Evolutionary conservation across 2,888 invertebrate species (phyloP).

Genomic region (Lumbricus terrestris): DNA sequence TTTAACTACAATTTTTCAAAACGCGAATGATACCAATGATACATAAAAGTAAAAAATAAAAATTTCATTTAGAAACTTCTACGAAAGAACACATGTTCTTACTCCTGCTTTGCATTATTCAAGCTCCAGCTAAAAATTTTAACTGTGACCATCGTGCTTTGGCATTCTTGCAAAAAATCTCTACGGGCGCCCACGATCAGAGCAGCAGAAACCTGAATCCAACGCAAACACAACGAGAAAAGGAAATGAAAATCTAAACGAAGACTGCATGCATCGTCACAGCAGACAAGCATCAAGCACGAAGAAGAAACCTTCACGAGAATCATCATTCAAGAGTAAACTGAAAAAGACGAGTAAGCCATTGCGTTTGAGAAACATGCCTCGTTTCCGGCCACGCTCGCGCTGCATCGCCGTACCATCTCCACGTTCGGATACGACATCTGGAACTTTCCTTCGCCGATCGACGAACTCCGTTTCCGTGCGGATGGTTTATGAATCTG

Average conservation of each 20-base stretch:
- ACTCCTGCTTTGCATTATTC: no score
- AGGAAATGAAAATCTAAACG: neutral
- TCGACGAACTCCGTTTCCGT: constrained; percentile 9
- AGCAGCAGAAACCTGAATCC: neutral
- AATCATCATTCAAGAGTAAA: neutral
- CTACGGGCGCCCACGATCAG: no score
- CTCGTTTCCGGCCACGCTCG: neutral
- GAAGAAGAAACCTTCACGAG: no score
- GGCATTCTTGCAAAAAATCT: no score
- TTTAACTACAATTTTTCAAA: no score
- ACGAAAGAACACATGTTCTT: no score
- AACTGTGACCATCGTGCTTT: no score
- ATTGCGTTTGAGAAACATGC: neutral
- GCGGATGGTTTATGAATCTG: neutral
- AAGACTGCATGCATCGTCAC: constrained; percentile 15
- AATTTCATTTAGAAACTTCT: no score
- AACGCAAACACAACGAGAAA: neutral
- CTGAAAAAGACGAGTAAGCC: neutral
- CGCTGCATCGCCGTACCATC: neutral
- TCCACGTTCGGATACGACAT: neutral
- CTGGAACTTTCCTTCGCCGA: neutral
- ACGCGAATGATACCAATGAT: no score
- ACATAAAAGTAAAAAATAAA: no score
- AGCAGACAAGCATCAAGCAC: neutral
- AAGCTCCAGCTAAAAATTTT: no score